phyloP scores from a whole-genome alignment of 2,113 vertebrate genomes.

The Callorhinus ursinus region DNA sequence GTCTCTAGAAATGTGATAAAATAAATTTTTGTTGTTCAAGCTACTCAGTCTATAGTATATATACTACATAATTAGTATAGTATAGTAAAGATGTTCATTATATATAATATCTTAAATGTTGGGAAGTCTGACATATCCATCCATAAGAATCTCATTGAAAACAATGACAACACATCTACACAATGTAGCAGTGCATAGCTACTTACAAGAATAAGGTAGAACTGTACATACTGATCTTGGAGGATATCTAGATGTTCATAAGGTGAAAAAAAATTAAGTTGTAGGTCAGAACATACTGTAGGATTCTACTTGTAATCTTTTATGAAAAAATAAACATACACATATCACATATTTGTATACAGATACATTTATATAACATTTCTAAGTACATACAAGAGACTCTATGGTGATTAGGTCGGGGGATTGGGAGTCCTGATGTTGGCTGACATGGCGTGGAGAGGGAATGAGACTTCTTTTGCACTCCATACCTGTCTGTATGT shows the following conservation, averaged over 20 bases:
- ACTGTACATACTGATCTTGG: not conserved
- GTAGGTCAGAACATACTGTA: not conserved
- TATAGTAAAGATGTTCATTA: not conserved
- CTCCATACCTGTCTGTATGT: not conserved
- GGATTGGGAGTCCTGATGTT: not conserved
- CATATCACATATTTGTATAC: too few species aligned
- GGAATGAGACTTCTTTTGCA: not conserved
- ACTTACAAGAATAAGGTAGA: not conserved
- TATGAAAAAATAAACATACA: not conserved
- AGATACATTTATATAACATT: not conserved
- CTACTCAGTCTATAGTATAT: too few species aligned
- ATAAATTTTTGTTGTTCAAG: not conserved
- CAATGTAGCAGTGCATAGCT: accelerated
- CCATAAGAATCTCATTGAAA: not conserved
- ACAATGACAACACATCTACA: not conserved
- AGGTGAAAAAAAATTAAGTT: not conserved
- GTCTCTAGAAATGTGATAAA: not conserved
- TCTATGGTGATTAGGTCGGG: not conserved
- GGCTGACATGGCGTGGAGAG: accelerated
- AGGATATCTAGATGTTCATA: not conserved
- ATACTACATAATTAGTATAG: not conserved
- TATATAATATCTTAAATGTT: not conserved
- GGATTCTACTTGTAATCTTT: not conserved
- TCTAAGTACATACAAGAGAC: not conserved
- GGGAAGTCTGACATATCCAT: not conserved